These are phyloP conservation scores for Sylvicapra grimmia DNA, from an alignment of 2,113 vertebrate species.

Conservation along the genomic window DNA sequence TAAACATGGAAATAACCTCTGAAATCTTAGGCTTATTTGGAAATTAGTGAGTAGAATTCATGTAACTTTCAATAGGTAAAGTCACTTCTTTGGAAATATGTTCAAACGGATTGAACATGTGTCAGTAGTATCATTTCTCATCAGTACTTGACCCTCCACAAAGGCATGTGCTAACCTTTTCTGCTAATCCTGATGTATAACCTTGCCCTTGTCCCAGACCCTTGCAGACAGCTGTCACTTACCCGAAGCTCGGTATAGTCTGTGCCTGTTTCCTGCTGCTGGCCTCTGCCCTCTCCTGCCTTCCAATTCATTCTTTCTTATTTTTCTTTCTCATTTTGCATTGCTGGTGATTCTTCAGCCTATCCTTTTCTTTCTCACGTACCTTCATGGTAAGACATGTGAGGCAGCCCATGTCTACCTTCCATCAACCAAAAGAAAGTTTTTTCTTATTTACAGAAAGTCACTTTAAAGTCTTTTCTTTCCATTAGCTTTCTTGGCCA, in stretches of 20 bases:
- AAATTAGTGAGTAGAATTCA: neutral
- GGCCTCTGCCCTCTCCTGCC: neutral
- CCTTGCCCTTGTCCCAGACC: neutral
- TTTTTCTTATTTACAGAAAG: neutral
- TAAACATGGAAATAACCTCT: neutral
- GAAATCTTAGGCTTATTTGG: neutral
- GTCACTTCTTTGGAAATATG: neutral
- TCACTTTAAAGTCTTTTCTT: neutral
- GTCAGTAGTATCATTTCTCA: neutral
- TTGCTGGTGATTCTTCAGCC: neutral
- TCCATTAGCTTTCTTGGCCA: neutral
- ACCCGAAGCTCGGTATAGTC: neutral
- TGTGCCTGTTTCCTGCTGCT: neutral
- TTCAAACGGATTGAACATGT: neutral
- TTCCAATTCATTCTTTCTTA: neutral
- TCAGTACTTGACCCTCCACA: neutral
- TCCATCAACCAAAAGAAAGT: neutral
- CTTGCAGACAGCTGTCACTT: neutral
- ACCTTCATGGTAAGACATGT: neutral
- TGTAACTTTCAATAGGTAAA: neutral
- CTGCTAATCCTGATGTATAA: neutral
- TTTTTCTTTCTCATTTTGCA: neutral
- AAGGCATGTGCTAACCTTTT: neutral
- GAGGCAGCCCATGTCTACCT: neutral
- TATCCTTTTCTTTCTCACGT: neutral